Evolutionary conservation across 2,113 vertebrate species (phyloP), one percentile per base, ranked within the genome.

Genomic region (Marcusenius ussheri): DNA sequence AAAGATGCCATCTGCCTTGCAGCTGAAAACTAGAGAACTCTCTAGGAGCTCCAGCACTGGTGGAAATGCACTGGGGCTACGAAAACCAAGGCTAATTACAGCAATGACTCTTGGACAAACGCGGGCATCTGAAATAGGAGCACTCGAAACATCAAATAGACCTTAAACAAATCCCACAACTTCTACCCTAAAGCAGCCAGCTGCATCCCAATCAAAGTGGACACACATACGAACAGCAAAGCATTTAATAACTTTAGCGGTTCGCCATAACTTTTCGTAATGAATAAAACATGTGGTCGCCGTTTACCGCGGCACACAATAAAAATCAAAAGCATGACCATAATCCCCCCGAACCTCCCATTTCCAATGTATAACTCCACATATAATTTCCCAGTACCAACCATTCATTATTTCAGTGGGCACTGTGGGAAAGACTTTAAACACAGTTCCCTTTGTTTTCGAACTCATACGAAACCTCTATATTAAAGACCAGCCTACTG

Each of bases 251-350:
- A 93, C 90, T 89, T 90, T 88, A 49, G 88, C 84, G 90, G 56
- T 88, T 89, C 88, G 90, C 89, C 31, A 92, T 83, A 92, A 91
- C 91, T 92, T 92, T 91, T 80, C 91, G 88, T 92, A 89, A 95
- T 93, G 91, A 90, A 89, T 93, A 92, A 91, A 93, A 94, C 93
- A 93, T 93, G 92, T 94, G 92, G 92, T 94, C 77, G 90, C 88
- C 92, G 92, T 39, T 53, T 90, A 90, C 90, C 77, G 89, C 51
- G 90, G 88, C 87, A n/a, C 31, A 88, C 92, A 88, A 87, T 91
- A 93, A 92, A 93, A 94, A 89, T 88, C 46, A 35, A 87, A 51
- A 27, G 42, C 53, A 88, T 90, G 93, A 89, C 91, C 93, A 91
- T 93, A 92, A 94, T 92, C 89, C 90, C 85, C 92, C 90, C 53